These are phyloP conservation scores for Reinhardtius hippoglossoides DNA, from an alignment of 2,113 vertebrate genomes.

Conservation along the genomic window DNA sequence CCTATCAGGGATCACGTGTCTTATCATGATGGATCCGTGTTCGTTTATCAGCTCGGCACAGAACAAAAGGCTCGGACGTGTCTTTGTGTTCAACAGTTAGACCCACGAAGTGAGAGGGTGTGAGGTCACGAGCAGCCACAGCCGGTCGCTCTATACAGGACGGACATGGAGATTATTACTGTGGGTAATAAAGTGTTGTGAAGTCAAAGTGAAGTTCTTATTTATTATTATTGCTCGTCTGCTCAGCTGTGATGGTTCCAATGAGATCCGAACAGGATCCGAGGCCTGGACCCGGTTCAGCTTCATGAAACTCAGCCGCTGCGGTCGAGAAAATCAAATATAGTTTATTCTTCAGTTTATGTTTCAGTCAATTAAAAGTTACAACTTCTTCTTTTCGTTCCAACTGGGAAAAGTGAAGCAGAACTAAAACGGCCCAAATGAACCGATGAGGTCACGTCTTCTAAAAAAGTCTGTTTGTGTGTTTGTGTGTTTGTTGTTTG, in stretches of 20 bases:
- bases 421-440: not conserved
- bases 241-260: no score
- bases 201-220: no score
- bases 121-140: not conserved
- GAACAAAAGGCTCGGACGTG: slow-evolving; percentile 46
- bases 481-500: not conserved
- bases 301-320: not conserved
- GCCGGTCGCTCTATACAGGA: no score
- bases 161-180: no score
- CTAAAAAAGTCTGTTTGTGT: no score
- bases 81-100: slow-evolving; percentile 25
- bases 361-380: not conserved
- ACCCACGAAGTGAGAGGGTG: slow-evolving; percentile 11
- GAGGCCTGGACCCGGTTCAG: not conserved
- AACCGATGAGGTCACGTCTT: not conserved
- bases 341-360: not conserved
- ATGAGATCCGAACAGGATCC: no score
- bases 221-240: no score
- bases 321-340: not conserved
- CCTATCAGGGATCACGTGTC: slow-evolving; percentile 65
- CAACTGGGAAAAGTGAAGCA: not conserved
- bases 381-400: not conserved
- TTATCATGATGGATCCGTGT: slow-evolving; percentile 77
- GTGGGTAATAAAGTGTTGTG: no score
- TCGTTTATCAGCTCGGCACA: slow-evolving; percentile 60